Base-by-base conservation (phyloP, 2,797 vertebrate species). In the Enteromius trimaculatus region DNA sequence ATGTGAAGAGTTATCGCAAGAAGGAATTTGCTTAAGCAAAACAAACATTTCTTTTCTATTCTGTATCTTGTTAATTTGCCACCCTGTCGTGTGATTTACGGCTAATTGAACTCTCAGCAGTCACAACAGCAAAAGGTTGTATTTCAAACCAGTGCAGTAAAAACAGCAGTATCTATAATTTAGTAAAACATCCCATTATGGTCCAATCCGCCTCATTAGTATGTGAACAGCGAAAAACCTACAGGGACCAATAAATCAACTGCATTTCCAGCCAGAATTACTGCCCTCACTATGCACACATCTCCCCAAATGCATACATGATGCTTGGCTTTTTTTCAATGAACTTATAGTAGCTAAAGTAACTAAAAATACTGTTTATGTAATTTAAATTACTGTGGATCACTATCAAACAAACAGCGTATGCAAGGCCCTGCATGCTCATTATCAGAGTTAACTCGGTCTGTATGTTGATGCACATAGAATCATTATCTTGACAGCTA, bases 181-280 rank as follows among this genome's bases (percentile, higher is more conserved):
- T 79, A 82, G 58, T 53, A 81, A 77, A 86, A 58, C 60, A 39
- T 47, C 76, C 49, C 76, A 86, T 86, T 83, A 83, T 19, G 64
- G 29, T 68, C 51, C 42, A 80, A 44, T 76, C 64, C n/a, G 39
- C 16, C 72, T 75, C 77, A 86, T 66, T 70, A 70, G 81, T 76
- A 71, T 31, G 64, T 64, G 85, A 83, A 64, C 37, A 81, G 47
- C 39, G 69, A 71, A 76, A 75, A 6, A 83, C 26, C 65, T 53
- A 53, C 16, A 51, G 55, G 17, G 84, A 77, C 26, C 44, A 16
- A 77, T 84, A 81, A 86, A 83, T 86, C 70, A 83, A 74, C 37
- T 60, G 16, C 29, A 39, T 55, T 58, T 77, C 71, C 47, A 53
- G 34, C 16, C 62, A 51, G 39, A 83, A 77, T 65, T 44, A 80